Evolutionary conservation across 2,888 invertebrate genomes (phyloP), one percentile per base, ranked within the genome.

Genomic region (Theretra japonica): DNA sequence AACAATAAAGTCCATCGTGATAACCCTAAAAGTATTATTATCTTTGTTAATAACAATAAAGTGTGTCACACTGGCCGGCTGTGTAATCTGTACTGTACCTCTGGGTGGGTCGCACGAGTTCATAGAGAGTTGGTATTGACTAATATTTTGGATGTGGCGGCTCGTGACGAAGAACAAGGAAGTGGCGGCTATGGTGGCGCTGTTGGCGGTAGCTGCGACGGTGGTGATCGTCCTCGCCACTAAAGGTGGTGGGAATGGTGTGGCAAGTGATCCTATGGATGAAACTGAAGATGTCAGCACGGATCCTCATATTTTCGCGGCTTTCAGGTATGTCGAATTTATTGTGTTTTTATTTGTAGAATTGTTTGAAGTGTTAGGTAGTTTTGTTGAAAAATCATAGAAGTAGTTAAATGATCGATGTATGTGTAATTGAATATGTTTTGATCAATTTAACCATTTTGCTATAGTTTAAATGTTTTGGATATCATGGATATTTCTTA

Each of bases 151-250:
- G 83, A 94, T 94, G 94, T 94, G 91, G 92, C 84, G 85, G 76
- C 93, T 93, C 87, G 88, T 94, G 86, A 86, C 85, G 81, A 84
- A 83, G 73, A 93, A 94, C 73, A 93, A 91, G 82, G 92, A 92
- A 83, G 90, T 86, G 72, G 90, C 91, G 56, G 93, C 91, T 74
- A 94, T 94, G 94, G 79, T 94, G 76, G 93, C 88, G 25, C 76
- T 94, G 76, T 81, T 94, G 72, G 78, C 82, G 6, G 81, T 82
- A 15, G 92, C 92, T 11, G 91, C 92, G 2, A 74, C 93, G 57
- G 87, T 93, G 62, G 90, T 89, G 7, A 81, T 92, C 23, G 81
- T 89, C 11, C 75, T 94, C 73, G 82, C 91, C 15, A 90, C 92
- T 5, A 91, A 83, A 73, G 88, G 92, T 2, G 78, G 83, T 15